These are phyloP conservation scores for Sapajus apella DNA, from an alignment of 2,113 vertebrate genomes.

Conservation along the genomic window DNA sequence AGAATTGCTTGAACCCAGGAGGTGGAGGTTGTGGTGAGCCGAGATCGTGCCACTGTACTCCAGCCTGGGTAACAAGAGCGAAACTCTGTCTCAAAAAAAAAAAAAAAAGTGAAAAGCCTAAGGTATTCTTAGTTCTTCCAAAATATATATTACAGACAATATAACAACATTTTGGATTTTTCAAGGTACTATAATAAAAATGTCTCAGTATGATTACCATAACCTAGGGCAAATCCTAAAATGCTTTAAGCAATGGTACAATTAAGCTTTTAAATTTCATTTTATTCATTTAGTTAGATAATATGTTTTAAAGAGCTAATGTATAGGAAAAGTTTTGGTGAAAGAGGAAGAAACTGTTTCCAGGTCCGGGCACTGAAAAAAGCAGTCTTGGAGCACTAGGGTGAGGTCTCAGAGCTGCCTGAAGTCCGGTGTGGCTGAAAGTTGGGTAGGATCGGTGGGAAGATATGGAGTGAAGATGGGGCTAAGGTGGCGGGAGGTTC, in stretches of 20 bases:
- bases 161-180: slow-evolving; percentile 22
- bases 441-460: neutral
- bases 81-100: neutral
- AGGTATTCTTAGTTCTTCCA: neutral
- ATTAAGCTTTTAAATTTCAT: slow-evolving; percentile 37
- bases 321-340: neutral
- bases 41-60: no score
- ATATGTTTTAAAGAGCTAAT: neutral
- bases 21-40: no score
- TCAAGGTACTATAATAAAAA: neutral
- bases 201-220: neutral
- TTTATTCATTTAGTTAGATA: slow-evolving; percentile 24
- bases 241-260: slow-evolving; percentile 1
- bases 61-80: no score
- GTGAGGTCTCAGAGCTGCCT: neutral
- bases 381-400: neutral
- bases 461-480: neutral
- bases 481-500: neutral
- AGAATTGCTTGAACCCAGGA: no score
- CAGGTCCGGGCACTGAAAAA: neutral
- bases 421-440: neutral
- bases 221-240: neutral
- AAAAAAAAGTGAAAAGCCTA: neutral
- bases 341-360: neutral
- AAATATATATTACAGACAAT: neutral